phyloP scores from a whole-genome alignment of 2,113 vertebrate species.

The Strix uralensis region DNA sequence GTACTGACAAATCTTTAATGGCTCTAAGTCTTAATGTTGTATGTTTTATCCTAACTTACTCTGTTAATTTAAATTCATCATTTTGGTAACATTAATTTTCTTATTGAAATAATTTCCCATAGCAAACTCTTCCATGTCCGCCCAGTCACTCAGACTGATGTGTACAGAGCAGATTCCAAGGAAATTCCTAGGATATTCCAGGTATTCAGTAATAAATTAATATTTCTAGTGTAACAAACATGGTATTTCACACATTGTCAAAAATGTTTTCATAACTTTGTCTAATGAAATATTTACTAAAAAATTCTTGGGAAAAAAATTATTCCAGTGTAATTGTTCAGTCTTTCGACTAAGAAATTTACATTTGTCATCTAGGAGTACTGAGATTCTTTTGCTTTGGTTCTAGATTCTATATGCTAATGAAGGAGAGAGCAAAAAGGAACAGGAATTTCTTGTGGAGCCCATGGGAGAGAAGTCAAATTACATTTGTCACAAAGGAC shows the following conservation, averaged over 20 bases:
- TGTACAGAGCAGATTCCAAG: constrained; percentile 96
- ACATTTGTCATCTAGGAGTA: background rate
- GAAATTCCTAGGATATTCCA: constrained; percentile 99
- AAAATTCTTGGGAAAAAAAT: background rate
- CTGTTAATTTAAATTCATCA: background rate
- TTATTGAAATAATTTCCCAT: constrained; percentile 50
- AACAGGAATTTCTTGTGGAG: constrained; percentile 88
- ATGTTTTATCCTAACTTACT: background rate
- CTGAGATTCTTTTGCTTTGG: background rate
- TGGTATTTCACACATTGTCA: background rate
- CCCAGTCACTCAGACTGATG: constrained; percentile 96
- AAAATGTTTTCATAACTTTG: background rate
- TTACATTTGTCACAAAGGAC: constrained; percentile 98
- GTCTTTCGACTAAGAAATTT: background rate
- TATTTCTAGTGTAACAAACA: background rate
- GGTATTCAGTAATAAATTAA: constrained; percentile 70
- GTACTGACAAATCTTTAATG: background rate
- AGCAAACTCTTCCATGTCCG: constrained; percentile 99
- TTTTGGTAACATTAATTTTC: constrained; percentile 1
- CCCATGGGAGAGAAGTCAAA: constrained; percentile 94
- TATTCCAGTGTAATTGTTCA: background rate
- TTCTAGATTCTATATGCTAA: constrained; percentile 95
- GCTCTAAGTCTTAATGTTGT: background rate
- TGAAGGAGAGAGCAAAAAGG: constrained; percentile 98
- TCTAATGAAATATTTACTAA: background rate